phyloP scores from a whole-genome alignment of 2,113 vertebrate species.

The Heterotilapia buettikoferi region DNA sequence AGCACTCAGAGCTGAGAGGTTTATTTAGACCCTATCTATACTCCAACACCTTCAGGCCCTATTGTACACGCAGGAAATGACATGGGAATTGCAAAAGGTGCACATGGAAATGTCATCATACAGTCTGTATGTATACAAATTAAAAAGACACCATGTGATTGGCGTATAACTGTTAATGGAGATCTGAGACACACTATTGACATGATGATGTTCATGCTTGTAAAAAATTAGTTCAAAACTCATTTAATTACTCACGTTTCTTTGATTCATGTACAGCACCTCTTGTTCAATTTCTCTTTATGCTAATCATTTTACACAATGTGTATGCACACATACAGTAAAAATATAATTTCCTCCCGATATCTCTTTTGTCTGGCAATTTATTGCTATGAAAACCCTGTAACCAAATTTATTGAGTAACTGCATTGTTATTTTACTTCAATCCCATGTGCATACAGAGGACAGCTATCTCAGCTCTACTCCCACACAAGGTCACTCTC shows the following conservation, averaged over 20 bases:
- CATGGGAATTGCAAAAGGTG: background rate
- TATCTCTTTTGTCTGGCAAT: background rate
- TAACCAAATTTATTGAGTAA: fast-evolving
- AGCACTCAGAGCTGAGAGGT: background rate
- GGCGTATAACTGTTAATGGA: background rate
- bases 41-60: background rate
- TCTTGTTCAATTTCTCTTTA: background rate
- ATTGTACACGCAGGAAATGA: background rate
- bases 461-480: background rate
- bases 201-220: background rate
- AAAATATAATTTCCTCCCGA: background rate
- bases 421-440: background rate
- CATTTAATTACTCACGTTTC: background rate
- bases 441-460: background rate
- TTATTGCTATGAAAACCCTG: background rate
- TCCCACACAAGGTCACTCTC: background rate
- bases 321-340: background rate
- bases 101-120: background rate
- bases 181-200: background rate
- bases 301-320: fast-evolving
- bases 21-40: conserved; percentile 2
- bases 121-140: background rate
- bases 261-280: fast-evolving
- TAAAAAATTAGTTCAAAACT: background rate
- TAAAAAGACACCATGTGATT: background rate